Evolutionary conservation across 2,797 vertebrate genomes (phyloP).

Genomic region (Oreortyx pictus): DNA sequence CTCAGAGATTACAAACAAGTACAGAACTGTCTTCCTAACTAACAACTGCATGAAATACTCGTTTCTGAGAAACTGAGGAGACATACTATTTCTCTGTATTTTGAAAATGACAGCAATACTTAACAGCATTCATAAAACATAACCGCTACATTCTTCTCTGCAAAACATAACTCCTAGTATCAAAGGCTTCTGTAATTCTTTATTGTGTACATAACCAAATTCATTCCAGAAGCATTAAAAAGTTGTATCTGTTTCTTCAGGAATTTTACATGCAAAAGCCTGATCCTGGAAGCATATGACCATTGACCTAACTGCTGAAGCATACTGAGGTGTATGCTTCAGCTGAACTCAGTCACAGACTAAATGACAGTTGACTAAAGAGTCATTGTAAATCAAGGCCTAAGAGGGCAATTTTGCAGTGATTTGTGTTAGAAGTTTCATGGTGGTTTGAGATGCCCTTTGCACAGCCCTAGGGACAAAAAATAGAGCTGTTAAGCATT

Average conservation of each 20-base stretch:
- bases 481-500: background rate
- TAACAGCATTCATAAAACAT: slow-evolving; percentile 13
- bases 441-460: fast-evolving
- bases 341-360: background rate
- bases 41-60: background rate
- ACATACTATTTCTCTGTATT: background rate
- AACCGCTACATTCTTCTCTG: background rate
- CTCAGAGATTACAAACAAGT: background rate
- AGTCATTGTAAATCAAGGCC: background rate
- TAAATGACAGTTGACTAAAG: background rate
- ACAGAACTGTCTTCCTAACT: background rate
- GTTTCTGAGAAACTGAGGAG: background rate
- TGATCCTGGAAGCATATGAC: background rate
- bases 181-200: background rate
- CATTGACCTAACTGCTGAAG: fast-evolving
- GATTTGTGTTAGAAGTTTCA: background rate
- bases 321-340: background rate
- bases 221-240: background rate
- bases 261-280: background rate
- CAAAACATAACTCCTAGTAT: background rate
- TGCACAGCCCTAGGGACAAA: background rate
- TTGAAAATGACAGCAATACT: background rate
- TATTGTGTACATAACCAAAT: background rate
- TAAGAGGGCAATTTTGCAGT: background rate
- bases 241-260: background rate